Conservation (phyloP, 2,797 vertebrate genomes). For the Phaenicophaeus curvirostris region DNA sequence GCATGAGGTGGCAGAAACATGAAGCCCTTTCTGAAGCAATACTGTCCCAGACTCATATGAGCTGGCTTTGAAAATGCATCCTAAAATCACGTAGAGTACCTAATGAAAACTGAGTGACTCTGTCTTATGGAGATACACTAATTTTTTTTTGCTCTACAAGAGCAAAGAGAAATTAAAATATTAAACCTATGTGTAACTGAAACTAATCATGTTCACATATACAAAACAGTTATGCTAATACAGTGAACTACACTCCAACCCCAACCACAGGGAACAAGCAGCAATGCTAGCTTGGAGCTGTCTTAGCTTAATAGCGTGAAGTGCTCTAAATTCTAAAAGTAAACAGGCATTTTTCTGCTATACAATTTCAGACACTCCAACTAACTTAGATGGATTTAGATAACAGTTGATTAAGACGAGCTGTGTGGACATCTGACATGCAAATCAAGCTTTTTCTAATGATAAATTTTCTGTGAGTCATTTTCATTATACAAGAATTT, state of each 20-base stretch:
- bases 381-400: not conserved
- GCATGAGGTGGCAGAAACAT: not conserved
- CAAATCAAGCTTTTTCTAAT: not conserved
- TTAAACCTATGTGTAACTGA: not conserved
- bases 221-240: not conserved
- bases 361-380: not conserved
- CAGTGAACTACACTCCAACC: not conserved
- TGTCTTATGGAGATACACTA: not conserved
- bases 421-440: not conserved
- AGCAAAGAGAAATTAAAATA: not conserved
- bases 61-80: not conserved
- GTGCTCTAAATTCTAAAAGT: not conserved
- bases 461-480: not conserved
- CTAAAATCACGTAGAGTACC: not conserved
- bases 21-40: not conserved
- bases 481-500: not conserved
- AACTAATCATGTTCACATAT: not conserved
- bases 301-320: not conserved
- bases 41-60: not conserved
- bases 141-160: not conserved
- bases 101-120: not conserved
- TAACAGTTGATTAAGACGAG: not conserved
- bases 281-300: not conserved
- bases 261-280: not conserved
- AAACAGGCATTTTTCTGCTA: not conserved